phyloP scores from a whole-genome alignment of 1,140 invertebrate genomes.

The Euborellia annulipes region DNA sequence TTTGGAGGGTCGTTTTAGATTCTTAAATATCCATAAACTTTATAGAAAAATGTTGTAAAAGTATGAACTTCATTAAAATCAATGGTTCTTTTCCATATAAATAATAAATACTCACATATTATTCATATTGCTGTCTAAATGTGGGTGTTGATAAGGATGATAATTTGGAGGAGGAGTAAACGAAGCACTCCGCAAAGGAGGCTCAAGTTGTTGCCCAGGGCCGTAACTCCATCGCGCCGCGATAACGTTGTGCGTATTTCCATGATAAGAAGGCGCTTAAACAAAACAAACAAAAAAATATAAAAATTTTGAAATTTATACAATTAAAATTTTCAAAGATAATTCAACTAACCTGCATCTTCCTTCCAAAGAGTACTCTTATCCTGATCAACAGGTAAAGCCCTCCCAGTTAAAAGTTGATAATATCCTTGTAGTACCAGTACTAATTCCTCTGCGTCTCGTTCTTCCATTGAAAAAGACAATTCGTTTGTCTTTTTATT shows the following conservation, averaged over 20 bases:
- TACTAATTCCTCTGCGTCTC: slow-evolving; percentile 69
- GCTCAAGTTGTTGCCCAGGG: slow-evolving; percentile 24
- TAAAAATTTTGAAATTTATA: background rate
- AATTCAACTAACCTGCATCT: slow-evolving; percentile 37
- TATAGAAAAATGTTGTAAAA: no score
- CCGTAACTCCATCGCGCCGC: slow-evolving; percentile 65
- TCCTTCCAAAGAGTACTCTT: slow-evolving; percentile 36
- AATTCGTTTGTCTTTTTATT: slow-evolving; percentile 32
- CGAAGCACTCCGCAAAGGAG: slow-evolving; percentile 28
- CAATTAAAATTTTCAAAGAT: background rate
- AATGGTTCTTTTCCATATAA: no score
- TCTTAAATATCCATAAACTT: no score
- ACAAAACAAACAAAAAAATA: slow-evolving; percentile 17
- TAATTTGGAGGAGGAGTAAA: slow-evolving; percentile 34
- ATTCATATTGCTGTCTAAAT: slow-evolving; percentile 51
- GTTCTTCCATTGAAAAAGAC: slow-evolving; percentile 60
- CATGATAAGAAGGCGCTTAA: slow-evolving; percentile 62
- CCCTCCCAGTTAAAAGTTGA: slow-evolving; percentile 40
- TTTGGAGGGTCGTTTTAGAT: no score
- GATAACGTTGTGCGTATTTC: slow-evolving; percentile 53
- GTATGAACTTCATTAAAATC: no score
- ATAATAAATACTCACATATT: no score
- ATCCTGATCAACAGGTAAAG: slow-evolving; percentile 41
- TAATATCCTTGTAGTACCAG: slow-evolving; percentile 59
- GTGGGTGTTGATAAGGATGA: slow-evolving; percentile 38